These are phyloP conservation scores for Thymallus thymallus DNA, from an alignment of 2,113 vertebrate genomes.

Conservation along the genomic window DNA sequence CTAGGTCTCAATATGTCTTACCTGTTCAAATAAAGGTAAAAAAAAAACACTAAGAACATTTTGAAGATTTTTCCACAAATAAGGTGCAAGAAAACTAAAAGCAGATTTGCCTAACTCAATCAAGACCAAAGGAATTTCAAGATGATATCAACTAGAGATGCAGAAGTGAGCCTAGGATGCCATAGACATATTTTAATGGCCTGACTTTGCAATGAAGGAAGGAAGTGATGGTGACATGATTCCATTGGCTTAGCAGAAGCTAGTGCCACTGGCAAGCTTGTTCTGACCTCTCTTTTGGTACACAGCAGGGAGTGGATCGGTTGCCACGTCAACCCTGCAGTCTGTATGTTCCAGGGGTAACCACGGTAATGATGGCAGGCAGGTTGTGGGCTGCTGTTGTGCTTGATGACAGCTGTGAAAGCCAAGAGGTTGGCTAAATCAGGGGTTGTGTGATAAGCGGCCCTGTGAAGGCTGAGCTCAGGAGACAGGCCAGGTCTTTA, in stretches of 20 bases:
- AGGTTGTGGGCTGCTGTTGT: conserved; percentile 21
- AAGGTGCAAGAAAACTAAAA: too few species aligned
- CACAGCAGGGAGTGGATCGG: not conserved
- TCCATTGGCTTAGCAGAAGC: not conserved
- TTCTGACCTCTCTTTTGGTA: conserved; percentile 10
- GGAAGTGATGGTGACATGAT: not conserved
- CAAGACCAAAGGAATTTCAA: not conserved
- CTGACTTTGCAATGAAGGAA: not conserved
- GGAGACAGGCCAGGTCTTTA: conserved; percentile 48
- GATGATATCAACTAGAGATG: not conserved
- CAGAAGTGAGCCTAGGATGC: too few species aligned
- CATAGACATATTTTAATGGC: not conserved
- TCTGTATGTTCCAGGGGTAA: conserved; percentile 2
- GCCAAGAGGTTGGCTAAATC: conserved; percentile 50
- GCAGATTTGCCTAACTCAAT: too few species aligned
- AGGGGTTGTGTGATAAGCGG: conserved; percentile 58
- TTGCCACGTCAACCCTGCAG: not conserved
- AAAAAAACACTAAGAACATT: too few species aligned
- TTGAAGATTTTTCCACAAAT: too few species aligned
- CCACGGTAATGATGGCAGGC: conserved; percentile 27
- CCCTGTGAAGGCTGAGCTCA: conserved; percentile 46
- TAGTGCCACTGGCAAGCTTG: not conserved
- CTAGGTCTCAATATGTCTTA: too few species aligned
- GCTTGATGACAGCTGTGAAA: conserved; percentile 40
- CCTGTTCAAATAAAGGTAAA: too few species aligned